Evolutionary conservation across 2,888 invertebrate species (phyloP).

Genomic region (Dendrolimus pini): DNA sequence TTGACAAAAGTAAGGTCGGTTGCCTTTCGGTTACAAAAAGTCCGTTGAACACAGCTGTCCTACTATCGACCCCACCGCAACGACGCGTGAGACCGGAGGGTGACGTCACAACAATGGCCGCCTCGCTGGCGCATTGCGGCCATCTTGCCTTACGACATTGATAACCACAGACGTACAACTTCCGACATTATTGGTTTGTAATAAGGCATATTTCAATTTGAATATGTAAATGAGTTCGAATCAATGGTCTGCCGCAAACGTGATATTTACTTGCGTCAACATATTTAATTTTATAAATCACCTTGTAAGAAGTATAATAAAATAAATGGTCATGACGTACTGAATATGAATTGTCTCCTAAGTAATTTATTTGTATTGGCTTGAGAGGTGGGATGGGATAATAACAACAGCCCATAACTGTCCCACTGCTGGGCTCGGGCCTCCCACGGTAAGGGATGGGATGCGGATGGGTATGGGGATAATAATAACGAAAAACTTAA

Average conservation of each 20-base stretch:
- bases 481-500: too few species aligned
- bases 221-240: neutral
- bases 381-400: too few species aligned
- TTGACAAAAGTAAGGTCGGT: constrained; percentile 13
- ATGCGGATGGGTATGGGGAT: too few species aligned
- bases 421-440: too few species aligned
- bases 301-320: too few species aligned
- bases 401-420: too few species aligned
- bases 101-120: constrained; percentile 24
- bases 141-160: constrained; percentile 4
- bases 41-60: constrained; percentile 26
- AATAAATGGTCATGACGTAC: too few species aligned
- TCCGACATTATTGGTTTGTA: neutral
- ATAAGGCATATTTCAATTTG: neutral
- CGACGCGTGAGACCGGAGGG: constrained; percentile 13
- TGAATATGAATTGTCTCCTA: too few species aligned
- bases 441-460: too few species aligned
- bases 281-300: neutral
- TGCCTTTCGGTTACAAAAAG: constrained; percentile 12
- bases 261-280: neutral
- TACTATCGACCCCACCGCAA: constrained; percentile 15
- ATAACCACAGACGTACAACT: neutral
- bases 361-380: too few species aligned
- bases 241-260: neutral
- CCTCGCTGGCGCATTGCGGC: constrained; percentile 10